Evolutionary conservation across 2,797 vertebrate genomes (phyloP), one percentile per base, ranked within the genome.

Genomic region (Chelon labrosus): DNA sequence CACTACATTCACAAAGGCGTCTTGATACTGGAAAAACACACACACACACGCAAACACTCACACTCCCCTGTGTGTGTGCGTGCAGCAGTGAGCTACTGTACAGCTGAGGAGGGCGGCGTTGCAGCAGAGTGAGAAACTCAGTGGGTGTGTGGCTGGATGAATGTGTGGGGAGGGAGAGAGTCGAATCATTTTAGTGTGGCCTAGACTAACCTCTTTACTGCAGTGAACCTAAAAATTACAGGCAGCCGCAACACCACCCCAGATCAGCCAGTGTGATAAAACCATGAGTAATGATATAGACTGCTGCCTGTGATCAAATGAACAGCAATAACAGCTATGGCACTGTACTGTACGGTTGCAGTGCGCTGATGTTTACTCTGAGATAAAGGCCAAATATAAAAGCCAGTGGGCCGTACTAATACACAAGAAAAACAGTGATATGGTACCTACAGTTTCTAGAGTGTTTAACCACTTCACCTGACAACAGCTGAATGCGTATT

Each of bases 1-100:
- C 25, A 51, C 17, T 35, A 44, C 47, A 46, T 20, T 50, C 49
- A 77, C 70, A 77, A 38, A 66, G 65, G 19, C 13, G 35, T 53
- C 55, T 69, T 75, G 62, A 64, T 60, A 68, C 47, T 62, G 49
- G 14, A 44, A 14, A 44, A 14, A 17, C 42, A 44, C 42, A 44
- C 42, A 44, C 42, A 44, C 14, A 38, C 16, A 52, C 56, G 41
- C 31, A 62, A 12, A 17, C 39, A 19, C 56, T 17, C 57, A 58
- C 54, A 11, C 37, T 25, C 4, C 25, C 31, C 10, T 25, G 31
- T 35, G n/a, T 17, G 16, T 8, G 39, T 41, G 31, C 31, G 31
- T 35, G 31, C 41, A 42, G 41, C 14, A 42, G 41, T 16, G 14
- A 16, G 5, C 41, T 14, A 42, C 41, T 46, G 7, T 17, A 46